Base-by-base conservation (phyloP, 2,888 invertebrate genomes). In the Diaprepes abbreviatus region DNA sequence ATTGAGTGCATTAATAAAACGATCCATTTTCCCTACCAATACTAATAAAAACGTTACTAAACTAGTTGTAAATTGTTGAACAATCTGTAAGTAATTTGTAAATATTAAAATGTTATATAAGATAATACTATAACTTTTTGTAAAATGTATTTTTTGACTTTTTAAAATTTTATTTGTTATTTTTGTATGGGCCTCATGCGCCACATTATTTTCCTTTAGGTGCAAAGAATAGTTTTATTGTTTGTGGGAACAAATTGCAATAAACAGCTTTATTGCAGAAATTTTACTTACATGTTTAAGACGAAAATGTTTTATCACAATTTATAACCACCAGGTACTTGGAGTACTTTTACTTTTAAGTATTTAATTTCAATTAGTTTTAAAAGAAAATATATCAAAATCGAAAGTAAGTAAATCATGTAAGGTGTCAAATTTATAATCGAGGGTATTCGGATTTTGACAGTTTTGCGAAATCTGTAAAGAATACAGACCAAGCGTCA, bases 81-180 rank as follows among this genome's bases (percentile, higher is more conserved):
- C 76, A 73, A 76, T 73, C 60, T 82, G 82, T 82, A 82, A 82
- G 79, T 82, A 80, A 74, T 76, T 74, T 82, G 81, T 83, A 82
- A 73, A 83, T 82, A 82, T 74, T 79, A 75, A 79, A 80, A 79
- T 79, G 79, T 81, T 81, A 77, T 79, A 81, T 79, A 73, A 73
- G 59, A 72, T 66, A 60, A 59, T 60, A 45, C 59, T 62, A 62
- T 71, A 66, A 72, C 73, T 69, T 65, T 71, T 75, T 77, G 79
- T 79, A 79, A 79, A 77, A 80, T 80, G 79, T 75, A 74, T 79
- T 80, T 80, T 79, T 81, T 79, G 75, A 78, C 76, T 77, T 76
- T 78, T 79, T 77, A 73, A 80, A 77, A 79, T 80, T 80, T 81
- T 79, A 80, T 80, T 81, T 81, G 79, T 81, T 81, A 77, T 75